Conservation (phyloP, 2,888 invertebrate species). For the Diachrysia chrysitis region DNA sequence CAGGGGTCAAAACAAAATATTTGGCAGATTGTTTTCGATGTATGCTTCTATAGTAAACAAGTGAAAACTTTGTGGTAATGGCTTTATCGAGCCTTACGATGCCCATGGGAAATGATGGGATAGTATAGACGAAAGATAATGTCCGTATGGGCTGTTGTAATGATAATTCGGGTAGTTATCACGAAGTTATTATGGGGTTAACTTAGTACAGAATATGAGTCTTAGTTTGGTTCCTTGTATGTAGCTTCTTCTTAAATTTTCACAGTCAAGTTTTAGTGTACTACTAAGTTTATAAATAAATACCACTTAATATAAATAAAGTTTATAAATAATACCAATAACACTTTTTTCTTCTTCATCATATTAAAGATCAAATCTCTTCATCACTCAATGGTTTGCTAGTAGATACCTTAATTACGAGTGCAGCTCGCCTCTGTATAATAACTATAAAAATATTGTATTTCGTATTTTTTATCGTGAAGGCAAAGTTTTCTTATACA, state of each 20-base stretch:
- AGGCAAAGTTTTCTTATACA: neutral
- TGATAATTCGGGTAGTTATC: slow-evolving; percentile 37
- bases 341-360: too few species aligned
- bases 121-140: slow-evolving; percentile 29
- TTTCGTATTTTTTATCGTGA: too few species aligned
- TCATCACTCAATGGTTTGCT: too few species aligned
- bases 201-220: slow-evolving; percentile 7
- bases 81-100: slow-evolving; percentile 7
- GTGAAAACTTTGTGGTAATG: neutral
- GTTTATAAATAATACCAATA: too few species aligned
- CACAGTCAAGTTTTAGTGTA: too few species aligned
- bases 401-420: too few species aligned
- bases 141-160: slow-evolving; percentile 21
- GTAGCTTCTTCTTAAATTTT: too few species aligned
- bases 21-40: slow-evolving; percentile 6
- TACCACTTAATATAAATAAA: too few species aligned
- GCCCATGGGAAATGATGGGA: neutral
- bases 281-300: too few species aligned
- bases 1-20: slow-evolving; percentile 6
- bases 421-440: too few species aligned
- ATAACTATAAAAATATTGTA: too few species aligned
- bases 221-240: neutral
- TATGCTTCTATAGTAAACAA: neutral
- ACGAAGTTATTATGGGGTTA: slow-evolving; percentile 9
- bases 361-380: too few species aligned